Base-by-base conservation (phyloP, 2,797 vertebrate genomes). In the Semotilus atromaculatus region DNA sequence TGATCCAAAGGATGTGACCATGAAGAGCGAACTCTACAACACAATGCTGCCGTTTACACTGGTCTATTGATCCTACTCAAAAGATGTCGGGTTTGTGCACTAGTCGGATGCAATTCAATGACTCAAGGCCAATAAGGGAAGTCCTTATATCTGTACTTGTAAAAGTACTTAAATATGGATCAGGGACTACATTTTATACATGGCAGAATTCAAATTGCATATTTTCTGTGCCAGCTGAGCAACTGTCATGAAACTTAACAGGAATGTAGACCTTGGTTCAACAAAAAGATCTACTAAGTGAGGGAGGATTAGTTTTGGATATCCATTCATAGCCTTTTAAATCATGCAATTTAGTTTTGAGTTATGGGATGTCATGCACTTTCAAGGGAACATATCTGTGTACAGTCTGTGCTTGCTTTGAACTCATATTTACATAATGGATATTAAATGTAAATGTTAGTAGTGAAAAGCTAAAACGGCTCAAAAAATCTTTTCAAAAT, bases 341-440 rank as follows among this genome's bases (percentile, higher is more conserved):
- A 51, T 67, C 83, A 81, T 88, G 87, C 85, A 81, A 34, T 85
- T 76, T 72, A 80, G 83, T 43, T 62, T 83, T 43, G 38, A n/a
- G 51, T 38, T 10, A 58, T 68, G 67, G 43, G 77, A 85, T 66
- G 67, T 75, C 85, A 87, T 88, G 85, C 87, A 85, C 34, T 77
- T 71, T 75, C 19, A 75, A 58, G 43, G 23, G 34, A 74, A 78
- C 72, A 40, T 6, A 26, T 68, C 23, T 1, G 40, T 64, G 83
- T 62, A 70, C 76, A 78, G n/a, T 26, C 81, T 85, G 58, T 76
- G 58, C 70, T 83, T 85, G 23, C 55, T n/a, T n/a, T 58, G 23
- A 64, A 29, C 26, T 16, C n/a, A 11, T 21, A 36, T 67, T n/a
- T 38, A 55, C 72, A 16, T 36, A 31, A 64, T 64, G 5, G 26